Evolutionary conservation across 2,888 invertebrate species (phyloP), one percentile per base, ranked within the genome.

Genomic region (Conus canariensis): DNA sequence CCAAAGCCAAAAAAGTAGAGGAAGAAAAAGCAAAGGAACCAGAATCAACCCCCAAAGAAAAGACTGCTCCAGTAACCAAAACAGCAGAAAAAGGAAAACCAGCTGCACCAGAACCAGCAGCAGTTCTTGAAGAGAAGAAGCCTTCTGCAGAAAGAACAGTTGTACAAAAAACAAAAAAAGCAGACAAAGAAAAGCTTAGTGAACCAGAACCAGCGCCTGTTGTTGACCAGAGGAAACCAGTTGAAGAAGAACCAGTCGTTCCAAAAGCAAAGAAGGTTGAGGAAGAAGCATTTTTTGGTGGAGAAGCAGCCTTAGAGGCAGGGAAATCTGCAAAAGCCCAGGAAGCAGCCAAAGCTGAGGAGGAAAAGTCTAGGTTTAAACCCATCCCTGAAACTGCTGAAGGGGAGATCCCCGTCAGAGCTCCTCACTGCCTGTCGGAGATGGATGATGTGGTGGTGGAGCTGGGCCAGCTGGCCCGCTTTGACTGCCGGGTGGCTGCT

Each of bases 401-500:
- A 16, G 74, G 59, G 30, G 77, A 85, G 30, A 56, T 89, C 30
- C 67, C 77, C 60, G 60, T 82, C 56, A 77, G 88, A 59, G 85
- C 94, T 56, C 95, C 95, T 12, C 93, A 93, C 45, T 92, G 94
- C 90, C 92, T 94, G 90, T 93, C 93, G 89, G 94, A 93, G 89
- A 95, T 95, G 95, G 94, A 94, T 87, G 94, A 94, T 90, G 94
- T 94, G 87, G 93, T 94, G 77, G 94, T 94, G 59, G 94, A 94
- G 85, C 93, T 94, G 64, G 95, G 95, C 45, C 91, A 94, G 22
- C 90, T 95, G 25, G 95, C 95, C 59, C 93, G 95, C 87, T 96
- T 96, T 92, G 95, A 95, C 90, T 95, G 95, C 90, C 93, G 94
- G 56, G 95, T 96, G 16, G 94, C 94, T 25, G 96, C 95, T 64